Conservation (phyloP, 2,113 vertebrate genomes). For the Pygoscelis adeliae region DNA sequence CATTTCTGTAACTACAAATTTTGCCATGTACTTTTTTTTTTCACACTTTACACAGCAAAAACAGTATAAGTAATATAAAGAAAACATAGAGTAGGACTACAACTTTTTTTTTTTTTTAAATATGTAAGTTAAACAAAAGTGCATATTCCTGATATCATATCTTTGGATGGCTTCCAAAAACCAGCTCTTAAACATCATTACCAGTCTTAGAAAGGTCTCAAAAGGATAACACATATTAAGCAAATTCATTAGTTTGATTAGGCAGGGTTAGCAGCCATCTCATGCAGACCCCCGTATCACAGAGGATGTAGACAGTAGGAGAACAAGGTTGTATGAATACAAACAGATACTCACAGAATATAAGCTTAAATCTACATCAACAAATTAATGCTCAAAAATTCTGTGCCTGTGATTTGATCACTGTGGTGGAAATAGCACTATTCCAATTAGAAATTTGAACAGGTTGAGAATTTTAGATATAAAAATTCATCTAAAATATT, state of each 20-base stretch:
- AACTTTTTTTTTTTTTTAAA: neutral
- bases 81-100: neutral
- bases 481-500: neutral
- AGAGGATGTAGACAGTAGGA: neutral
- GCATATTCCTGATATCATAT: neutral
- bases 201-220: neutral
- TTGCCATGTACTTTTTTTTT: neutral
- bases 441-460: neutral
- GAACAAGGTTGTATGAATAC: neutral
- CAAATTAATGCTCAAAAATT: neutral
- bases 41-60: neutral
- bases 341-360: neutral
- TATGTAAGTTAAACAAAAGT: neutral
- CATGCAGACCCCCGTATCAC: neutral
- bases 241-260: neutral
- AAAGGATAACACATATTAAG: neutral
- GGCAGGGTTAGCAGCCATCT: neutral
- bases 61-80: neutral
- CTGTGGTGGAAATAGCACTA: neutral
- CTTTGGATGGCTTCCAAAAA: neutral
- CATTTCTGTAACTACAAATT: neutral
- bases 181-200: neutral
- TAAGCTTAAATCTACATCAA: neutral
- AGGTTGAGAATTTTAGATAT: neutral
- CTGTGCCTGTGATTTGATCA: neutral